Evolutionary conservation across 92 coral and sea anemone genomes (phyloP), one percentile per base, ranked within the genome.

Genomic region (Parazoanthus swiftii): DNA sequence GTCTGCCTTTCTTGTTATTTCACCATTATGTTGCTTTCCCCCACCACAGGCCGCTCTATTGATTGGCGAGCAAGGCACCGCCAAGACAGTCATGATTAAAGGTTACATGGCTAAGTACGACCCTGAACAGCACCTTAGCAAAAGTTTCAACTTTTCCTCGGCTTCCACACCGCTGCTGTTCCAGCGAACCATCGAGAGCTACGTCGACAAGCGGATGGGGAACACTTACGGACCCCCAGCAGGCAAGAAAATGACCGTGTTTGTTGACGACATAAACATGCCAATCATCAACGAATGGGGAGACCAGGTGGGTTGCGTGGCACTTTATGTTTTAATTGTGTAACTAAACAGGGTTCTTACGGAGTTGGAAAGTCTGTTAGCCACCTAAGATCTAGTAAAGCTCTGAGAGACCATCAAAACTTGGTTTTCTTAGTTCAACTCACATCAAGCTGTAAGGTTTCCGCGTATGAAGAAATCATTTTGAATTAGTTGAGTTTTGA

Each of bases 21-120:
- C 3, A 51, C 9, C 59, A 25, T 1, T 16, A 5, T 54, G 18
- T 20, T 36, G 25, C 85, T 81, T 59, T 38, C 23, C 33, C 7
- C 33, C 25, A 29, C 38, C 9, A 36, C 86, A 96, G 99, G 99
- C 99, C 35, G 99, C 98, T 5, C 83, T 96, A 56, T 90, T 96
- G 82, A 96, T 96, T 85, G 99, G 99, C 36, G 99, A 96, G 74
- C 99, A 96, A 92, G 99, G 99, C 4, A 96, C 99, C 13, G 99
- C 99, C 51, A 96, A 96, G 88, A 96, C 99, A 1, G 98, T 96
- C 33, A 96, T 96, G 99, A 93, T 96, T 80, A 96, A 96, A 88
- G 99, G 99, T 6, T 89, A 92, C 91, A 92, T 93, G 98, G 89
- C 89, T 43, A 96, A 96, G 77, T 92, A 92, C 91, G 98, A 96